Evolutionary conservation across 2,888 invertebrate species (phyloP).

Genomic region (Andrena camellia): DNA sequence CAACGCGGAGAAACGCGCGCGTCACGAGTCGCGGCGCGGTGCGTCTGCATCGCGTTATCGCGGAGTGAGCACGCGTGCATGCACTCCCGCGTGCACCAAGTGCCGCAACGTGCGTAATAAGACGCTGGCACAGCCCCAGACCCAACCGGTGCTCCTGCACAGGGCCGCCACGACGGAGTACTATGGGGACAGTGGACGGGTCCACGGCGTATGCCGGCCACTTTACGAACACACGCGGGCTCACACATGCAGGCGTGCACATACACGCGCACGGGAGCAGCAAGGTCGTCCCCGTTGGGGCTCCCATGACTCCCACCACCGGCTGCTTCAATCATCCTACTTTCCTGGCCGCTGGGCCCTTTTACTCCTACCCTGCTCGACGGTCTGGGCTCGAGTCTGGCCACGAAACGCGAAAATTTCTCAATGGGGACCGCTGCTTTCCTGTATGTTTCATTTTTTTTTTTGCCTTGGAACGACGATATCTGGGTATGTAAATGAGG

Average conservation of each 20-base stretch:
- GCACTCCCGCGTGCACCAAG: slow-evolving; percentile 62
- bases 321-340: slow-evolving; percentile 62
- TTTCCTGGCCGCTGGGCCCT: slow-evolving; percentile 61
- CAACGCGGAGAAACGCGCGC: slow-evolving; percentile 26
- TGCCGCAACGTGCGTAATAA: slow-evolving; percentile 76
- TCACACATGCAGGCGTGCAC: slow-evolving; percentile 11
- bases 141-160: slow-evolving; percentile 56
- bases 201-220: slow-evolving; percentile 40
- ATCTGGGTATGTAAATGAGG: background rate
- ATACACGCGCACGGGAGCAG: slow-evolving; percentile 29
- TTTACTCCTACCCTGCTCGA: slow-evolving; percentile 47
- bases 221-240: background rate
- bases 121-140: slow-evolving; percentile 68
- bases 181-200: slow-evolving; percentile 66
- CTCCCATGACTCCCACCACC: slow-evolving; percentile 63
- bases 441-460: too few relatives aligned
- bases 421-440: slow-evolving; percentile 33
- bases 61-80: slow-evolving; percentile 44
- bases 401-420: slow-evolving; percentile 42
- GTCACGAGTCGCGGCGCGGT: slow-evolving; percentile 22
- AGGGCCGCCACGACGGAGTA: slow-evolving; percentile 60
- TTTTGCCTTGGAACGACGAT: background rate
- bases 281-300: slow-evolving; percentile 70
- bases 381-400: background rate
- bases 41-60: slow-evolving; percentile 35